phyloP scores from a whole-genome alignment of 2,888 invertebrate genomes.

The Slavum lentiscoides region DNA sequence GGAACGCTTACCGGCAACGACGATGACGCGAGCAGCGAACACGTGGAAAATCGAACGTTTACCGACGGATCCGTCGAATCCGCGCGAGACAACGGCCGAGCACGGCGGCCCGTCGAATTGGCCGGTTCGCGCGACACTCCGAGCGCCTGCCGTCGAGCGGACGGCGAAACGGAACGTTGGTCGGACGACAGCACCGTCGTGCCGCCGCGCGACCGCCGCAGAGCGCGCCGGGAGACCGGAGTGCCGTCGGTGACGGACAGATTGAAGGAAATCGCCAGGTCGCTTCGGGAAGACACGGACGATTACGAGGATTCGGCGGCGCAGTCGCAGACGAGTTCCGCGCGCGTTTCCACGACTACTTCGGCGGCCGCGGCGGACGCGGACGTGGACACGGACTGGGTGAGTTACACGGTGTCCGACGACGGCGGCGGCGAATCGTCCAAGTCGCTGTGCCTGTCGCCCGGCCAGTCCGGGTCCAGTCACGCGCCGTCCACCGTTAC shows the following conservation, averaged over 20 bases:
- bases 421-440: constrained; percentile 24
- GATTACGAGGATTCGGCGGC: constrained; percentile 39
- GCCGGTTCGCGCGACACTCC: too few relatives aligned
- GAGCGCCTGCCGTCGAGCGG: too few relatives aligned
- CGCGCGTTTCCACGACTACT: constrained; percentile 18
- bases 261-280: constrained; percentile 21
- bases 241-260: constrained; percentile 11
- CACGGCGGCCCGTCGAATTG: too few relatives aligned
- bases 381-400: constrained; percentile 57
- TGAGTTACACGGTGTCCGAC: constrained; percentile 58
- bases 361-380: constrained; percentile 57
- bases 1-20: too few relatives aligned
- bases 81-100: background rate
- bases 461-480: constrained; percentile 69
- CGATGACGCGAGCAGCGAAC: background rate
- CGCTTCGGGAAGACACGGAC: constrained; percentile 31
- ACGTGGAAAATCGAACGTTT: background rate
- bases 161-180: constrained; percentile 13
- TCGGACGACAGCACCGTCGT: constrained; percentile 36
- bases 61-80: background rate
- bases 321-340: constrained; percentile 3
- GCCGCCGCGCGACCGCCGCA: background rate
- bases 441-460: constrained; percentile 63
- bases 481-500: constrained; percentile 58
- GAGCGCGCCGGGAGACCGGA: background rate